Evolutionary conservation across 2,797 vertebrate genomes (phyloP).

Genomic region (Pseudochirops corinnae): DNA sequence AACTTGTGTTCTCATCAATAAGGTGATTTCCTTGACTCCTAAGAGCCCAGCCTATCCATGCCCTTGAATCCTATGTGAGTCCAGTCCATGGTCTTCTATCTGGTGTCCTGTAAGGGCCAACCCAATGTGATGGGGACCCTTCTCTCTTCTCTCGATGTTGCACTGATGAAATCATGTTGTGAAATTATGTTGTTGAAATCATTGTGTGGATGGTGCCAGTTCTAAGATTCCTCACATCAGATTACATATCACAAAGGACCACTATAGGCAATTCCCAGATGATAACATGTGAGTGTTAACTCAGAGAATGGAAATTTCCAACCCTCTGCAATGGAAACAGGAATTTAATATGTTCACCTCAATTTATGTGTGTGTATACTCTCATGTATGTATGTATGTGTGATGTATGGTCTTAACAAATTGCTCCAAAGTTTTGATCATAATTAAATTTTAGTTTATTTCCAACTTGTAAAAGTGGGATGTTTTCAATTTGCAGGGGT

Average conservation of each 20-base stretch:
- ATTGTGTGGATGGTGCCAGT: slow-evolving; percentile 58
- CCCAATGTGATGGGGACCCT: not conserved
- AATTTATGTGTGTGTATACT: not conserved
- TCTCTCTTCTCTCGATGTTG: not conserved
- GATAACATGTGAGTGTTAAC: not conserved
- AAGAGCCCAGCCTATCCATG: not conserved
- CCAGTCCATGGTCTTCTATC: not conserved
- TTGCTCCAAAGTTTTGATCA: not conserved
- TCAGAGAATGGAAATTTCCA: not conserved
- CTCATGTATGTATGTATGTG: too few species aligned
- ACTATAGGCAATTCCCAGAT: slow-evolving; percentile 55
- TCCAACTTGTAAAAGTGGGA: not conserved
- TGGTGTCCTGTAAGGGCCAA: not conserved
- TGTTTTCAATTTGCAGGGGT: not conserved
- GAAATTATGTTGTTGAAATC: slow-evolving; percentile 18
- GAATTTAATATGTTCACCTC: not conserved
- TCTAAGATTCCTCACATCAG: slow-evolving; percentile 59
- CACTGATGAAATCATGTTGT: not conserved
- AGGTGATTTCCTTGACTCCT: not conserved
- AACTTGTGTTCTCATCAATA: not conserved
- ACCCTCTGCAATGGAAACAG: not conserved
- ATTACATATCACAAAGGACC: slow-evolving; percentile 59
- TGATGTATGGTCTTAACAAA: not conserved
- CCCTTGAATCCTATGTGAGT: not conserved
- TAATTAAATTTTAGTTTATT: not conserved